phyloP scores from a whole-genome alignment of 2,888 invertebrate genomes.

The Polydrusus pterygomalis region DNA sequence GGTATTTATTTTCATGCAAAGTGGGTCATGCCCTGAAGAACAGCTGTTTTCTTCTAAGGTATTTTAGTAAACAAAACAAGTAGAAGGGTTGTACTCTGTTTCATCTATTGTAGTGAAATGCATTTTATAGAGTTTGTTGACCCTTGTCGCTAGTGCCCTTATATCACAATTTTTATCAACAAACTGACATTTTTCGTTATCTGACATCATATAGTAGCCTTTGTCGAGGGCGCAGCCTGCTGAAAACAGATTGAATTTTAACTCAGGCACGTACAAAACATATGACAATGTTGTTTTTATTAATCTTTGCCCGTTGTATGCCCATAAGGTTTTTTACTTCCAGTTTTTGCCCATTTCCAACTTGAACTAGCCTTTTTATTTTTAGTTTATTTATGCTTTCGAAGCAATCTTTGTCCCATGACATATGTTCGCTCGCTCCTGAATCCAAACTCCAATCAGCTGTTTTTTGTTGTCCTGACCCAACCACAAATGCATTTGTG shows the following conservation, averaged over 20 bases:
- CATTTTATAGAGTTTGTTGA: slow-evolving; percentile 28
- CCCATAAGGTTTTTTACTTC: slow-evolving; percentile 59
- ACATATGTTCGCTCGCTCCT: slow-evolving; percentile 55
- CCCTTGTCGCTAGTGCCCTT: slow-evolving; percentile 15
- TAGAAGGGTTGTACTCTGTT: not conserved
- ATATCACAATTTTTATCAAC: slow-evolving; percentile 15
- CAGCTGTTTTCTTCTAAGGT: not conserved
- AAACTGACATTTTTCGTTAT: slow-evolving; percentile 38
- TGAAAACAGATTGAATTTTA: slow-evolving; percentile 28
- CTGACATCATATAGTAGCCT: slow-evolving; percentile 38
- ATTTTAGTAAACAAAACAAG: not conserved
- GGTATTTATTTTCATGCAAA: slow-evolving; percentile 12
- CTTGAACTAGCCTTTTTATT: slow-evolving; percentile 53
- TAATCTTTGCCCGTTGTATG: slow-evolving; percentile 60
- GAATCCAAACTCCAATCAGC: slow-evolving; percentile 52
- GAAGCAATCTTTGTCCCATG: slow-evolving; percentile 29
- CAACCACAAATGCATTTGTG: slow-evolving; percentile 47
- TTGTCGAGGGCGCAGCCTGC: slow-evolving; percentile 40
- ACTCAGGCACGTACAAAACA: slow-evolving; percentile 16
- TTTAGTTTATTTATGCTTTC: slow-evolving; percentile 26
- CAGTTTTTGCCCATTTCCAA: too few relatives aligned
- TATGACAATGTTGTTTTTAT: slow-evolving; percentile 27
- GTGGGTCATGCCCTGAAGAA: not conserved
- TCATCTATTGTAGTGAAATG: not conserved
- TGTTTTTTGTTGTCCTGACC: not conserved